phyloP scores from a whole-genome alignment of 2,888 invertebrate genomes.

The Coelinius sp. region DNA sequence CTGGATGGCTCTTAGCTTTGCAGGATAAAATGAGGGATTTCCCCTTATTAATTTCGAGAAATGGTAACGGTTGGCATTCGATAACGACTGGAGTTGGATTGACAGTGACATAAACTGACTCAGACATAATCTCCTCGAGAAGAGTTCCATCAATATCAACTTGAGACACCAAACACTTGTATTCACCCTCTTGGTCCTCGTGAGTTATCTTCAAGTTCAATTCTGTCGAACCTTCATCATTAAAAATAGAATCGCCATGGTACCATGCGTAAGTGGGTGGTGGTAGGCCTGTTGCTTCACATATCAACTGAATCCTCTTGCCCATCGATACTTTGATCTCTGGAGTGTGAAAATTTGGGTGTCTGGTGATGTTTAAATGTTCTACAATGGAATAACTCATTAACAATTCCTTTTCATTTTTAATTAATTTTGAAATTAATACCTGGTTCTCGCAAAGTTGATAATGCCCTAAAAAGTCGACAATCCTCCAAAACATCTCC shows the following conservation, averaged over 20 bases:
- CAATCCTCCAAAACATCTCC: slow-evolving; percentile 55
- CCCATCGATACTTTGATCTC: slow-evolving; percentile 50
- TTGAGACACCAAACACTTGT: slow-evolving; percentile 57
- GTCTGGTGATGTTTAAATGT: slow-evolving; percentile 53
- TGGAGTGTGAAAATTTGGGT: slow-evolving; percentile 51
- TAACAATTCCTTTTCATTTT: neutral
- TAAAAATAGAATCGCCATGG: slow-evolving; percentile 51
- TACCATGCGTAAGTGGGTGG: slow-evolving; percentile 62
- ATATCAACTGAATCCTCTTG: slow-evolving; percentile 51
- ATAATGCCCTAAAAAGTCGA: slow-evolving; percentile 52
- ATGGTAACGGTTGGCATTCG: slow-evolving; percentile 53
- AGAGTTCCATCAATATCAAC: slow-evolving; percentile 48
- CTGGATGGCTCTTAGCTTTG: slow-evolving; percentile 54
- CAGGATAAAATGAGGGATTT: slow-evolving; percentile 53
- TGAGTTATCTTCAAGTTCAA: slow-evolving; percentile 55
- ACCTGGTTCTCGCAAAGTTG: slow-evolving; percentile 59
- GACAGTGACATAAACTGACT: slow-evolving; percentile 51
- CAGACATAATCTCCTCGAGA: slow-evolving; percentile 47
- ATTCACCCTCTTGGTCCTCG: slow-evolving; percentile 55
- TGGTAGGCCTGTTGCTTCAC: slow-evolving; percentile 62
- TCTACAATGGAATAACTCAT: slow-evolving; percentile 46
- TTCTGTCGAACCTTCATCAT: slow-evolving; percentile 46
- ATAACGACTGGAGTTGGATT: slow-evolving; percentile 52
- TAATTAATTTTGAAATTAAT: slow-evolving; percentile 25
- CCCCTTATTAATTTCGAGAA: slow-evolving; percentile 54